Evolutionary conservation across 2,113 vertebrate genomes (phyloP).

Genomic region (Pica pica): DNA sequence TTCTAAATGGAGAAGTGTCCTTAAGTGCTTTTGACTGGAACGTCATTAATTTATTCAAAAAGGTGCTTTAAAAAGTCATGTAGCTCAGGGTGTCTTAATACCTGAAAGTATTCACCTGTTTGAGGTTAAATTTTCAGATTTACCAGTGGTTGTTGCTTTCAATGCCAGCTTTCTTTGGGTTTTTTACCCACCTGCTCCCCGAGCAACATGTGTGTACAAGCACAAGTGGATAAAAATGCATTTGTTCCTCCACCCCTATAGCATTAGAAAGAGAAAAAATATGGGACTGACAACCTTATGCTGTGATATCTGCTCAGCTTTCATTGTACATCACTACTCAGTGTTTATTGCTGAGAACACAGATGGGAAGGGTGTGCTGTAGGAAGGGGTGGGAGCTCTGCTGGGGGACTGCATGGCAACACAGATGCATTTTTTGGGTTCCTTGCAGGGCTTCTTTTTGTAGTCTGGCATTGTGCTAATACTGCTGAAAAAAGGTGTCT

Average conservation of each 20-base stretch:
- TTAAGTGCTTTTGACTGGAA: conserved; percentile 41
- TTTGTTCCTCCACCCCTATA: not conserved
- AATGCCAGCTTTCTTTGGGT: not conserved
- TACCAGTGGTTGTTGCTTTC: not conserved
- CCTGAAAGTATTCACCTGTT: not conserved
- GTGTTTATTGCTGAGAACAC: not conserved
- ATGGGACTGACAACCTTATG: not conserved
- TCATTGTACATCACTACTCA: not conserved
- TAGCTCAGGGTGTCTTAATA: conserved; percentile 29
- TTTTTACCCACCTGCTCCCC: not conserved
- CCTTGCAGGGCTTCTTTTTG: not conserved
- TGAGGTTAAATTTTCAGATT: not conserved
- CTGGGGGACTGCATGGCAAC: not conserved
- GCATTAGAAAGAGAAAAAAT: not conserved
- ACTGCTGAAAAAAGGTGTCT: not conserved
- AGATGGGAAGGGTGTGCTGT: not conserved
- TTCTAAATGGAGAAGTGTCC: not conserved
- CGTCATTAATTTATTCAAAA: not conserved
- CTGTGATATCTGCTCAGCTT: not conserved
- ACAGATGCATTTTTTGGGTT: not conserved
- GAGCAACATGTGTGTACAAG: not conserved
- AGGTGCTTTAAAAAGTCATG: conserved; percentile 26
- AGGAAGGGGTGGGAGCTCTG: not conserved
- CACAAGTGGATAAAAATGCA: not conserved
- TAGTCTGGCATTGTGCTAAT: not conserved